These are phyloP conservation scores for Oncopodura yosiiana DNA, from an alignment of 1,140 invertebrate species.

Conservation along the genomic window DNA sequence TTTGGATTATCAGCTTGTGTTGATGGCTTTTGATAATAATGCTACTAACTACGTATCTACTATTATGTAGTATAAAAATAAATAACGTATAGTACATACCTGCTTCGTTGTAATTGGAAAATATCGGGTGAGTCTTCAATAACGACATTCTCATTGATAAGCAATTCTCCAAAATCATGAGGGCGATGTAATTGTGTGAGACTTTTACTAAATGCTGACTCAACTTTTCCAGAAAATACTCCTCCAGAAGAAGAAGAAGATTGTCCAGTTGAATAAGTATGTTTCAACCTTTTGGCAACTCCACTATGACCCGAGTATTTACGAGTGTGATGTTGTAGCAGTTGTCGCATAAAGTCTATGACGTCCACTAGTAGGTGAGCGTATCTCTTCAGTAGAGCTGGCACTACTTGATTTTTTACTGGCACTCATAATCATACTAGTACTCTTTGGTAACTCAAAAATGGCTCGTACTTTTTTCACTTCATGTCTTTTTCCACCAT, in stretches of 20 bases:
- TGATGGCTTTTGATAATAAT: too few relatives aligned
- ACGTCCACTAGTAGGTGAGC: too few relatives aligned
- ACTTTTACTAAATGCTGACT: constrained; percentile 15
- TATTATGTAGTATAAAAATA: background rate
- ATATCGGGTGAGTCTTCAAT: constrained; percentile 34
- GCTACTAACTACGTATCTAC: too few relatives aligned
- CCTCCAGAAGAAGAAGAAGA: background rate
- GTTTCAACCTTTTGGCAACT: background rate
- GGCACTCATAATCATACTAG: background rate
- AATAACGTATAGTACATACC: too few relatives aligned
- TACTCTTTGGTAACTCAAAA: constrained; percentile 12
- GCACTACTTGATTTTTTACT: constrained; percentile 3
- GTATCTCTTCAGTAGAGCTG: constrained; percentile 5
- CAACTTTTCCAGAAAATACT: background rate
- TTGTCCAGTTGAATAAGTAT: background rate
- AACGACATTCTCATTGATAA: constrained; percentile 35
- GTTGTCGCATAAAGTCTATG: too few relatives aligned
- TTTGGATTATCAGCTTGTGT: too few relatives aligned
- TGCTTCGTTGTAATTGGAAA: constrained; percentile 17
- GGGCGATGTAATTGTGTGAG: constrained; percentile 9
- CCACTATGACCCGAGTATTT: too few relatives aligned
- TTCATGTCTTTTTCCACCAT: too few relatives aligned
- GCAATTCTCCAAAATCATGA: constrained; percentile 28
- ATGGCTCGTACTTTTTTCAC: constrained; percentile 26
- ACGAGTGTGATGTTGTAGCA: background rate